Base-by-base conservation (phyloP, 2,113 vertebrate species). In the Acinonyx jubatus region DNA sequence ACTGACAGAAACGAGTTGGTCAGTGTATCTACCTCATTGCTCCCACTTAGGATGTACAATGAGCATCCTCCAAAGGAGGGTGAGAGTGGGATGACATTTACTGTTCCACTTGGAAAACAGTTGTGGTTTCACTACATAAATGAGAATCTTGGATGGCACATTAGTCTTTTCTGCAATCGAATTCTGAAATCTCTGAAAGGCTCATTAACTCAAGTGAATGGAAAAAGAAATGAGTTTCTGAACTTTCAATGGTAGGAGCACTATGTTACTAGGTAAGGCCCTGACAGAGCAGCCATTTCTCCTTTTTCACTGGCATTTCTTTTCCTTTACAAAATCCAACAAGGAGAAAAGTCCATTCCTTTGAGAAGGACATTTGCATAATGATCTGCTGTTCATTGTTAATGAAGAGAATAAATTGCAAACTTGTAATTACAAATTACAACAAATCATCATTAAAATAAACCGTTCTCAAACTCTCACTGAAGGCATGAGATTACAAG, bases 381-480 rank as follows among this genome's bases (percentile, higher is more conserved):
- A 19, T 3, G 73, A 87, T 6, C 5, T 36, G 41, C 6, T 27
- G 74, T 50, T 61, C 38, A 76, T 95, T 95, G 14, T 45, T 82
- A n/a, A 96, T 55, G 14, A 85, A 71, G 8, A 90, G 29, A 79
- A 96, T 9, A 76, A 84, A 81, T 36, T 80, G 73, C 8, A 83
- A 76, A 11, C 48, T 63, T 85, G 33, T 76, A 29, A 76, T 76
- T 76, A 76, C 13, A 45, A 76, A 45, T 76, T 41, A 76, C 41
- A 45, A 74, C 13, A 29, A 71, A 38, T 38, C 36, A 76, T 45
- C 14, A 76, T 25, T 45, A 50, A 94, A 82, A 27, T 16, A 81
- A 94, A 83, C 93, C 18, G 74, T 63, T 91, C 29, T 91, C 19
- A 83, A 94, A 92, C 65, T 55, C 52, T 78, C 73, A 78, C 7